A percentile compares a stretch with the other conserved stretches of the same genome.
These are phyloP conservation scores for Epizoanthus rinbou DNA, from an alignment of 92 coral and sea anemone species.

Conservation along the genomic window DNA sequence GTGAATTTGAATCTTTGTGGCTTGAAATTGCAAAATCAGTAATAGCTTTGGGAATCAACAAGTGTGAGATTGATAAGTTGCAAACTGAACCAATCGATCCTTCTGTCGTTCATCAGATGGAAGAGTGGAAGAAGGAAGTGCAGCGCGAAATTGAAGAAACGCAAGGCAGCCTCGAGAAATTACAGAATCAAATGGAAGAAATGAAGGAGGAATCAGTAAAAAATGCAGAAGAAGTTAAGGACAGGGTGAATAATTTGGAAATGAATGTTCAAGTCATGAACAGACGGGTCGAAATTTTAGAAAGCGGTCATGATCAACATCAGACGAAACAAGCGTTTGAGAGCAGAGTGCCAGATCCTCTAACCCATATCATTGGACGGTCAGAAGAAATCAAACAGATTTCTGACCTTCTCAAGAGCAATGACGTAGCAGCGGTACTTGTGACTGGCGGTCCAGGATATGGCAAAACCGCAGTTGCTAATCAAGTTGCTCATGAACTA, in stretches of 20 bases:
- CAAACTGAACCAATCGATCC: constrained; percentile 45
- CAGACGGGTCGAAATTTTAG: not conserved
- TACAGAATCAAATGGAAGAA: not conserved
- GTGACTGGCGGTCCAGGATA: constrained; percentile 59
- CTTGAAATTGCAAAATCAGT: constrained; percentile 27
- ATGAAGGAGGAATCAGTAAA: not conserved
- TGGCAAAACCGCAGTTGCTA: constrained; percentile 50
- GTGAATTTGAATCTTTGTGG: constrained; percentile 53
- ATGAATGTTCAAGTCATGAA: too few species aligned
- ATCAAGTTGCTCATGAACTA: constrained; percentile 36
- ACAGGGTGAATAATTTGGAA: too few species aligned
- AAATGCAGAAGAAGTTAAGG: not conserved
- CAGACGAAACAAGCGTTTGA: not conserved
- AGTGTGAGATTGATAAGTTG: constrained; percentile 35
- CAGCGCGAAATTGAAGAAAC: not conserved
- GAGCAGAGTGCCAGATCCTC: constrained; percentile 14
- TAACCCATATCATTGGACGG: constrained; percentile 27
- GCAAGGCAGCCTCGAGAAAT: not conserved
- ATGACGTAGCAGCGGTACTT: constrained; percentile 16
- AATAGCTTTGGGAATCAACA: constrained; percentile 27
- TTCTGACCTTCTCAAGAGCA: not conserved
- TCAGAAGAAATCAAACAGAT: constrained; percentile 20
- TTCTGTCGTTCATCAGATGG: not conserved
- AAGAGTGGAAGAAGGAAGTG: not conserved
- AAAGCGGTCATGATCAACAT: not conserved